Evolutionary conservation across 2,888 invertebrate genomes (phyloP), one percentile per base, ranked within the genome.

Genomic region (Lepetodrilus schrolli): DNA sequence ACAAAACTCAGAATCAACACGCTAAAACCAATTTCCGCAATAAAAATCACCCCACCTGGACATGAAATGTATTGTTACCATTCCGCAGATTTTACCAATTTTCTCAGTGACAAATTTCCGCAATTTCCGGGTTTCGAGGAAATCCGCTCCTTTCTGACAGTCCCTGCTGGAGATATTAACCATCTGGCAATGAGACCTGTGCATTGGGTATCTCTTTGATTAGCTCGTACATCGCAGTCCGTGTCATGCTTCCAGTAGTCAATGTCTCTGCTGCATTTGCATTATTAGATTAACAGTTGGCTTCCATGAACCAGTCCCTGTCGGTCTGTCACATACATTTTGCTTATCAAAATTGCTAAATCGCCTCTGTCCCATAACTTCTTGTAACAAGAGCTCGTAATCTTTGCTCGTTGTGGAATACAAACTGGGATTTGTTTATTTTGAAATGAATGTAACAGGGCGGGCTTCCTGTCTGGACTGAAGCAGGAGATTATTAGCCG

Each of bases 111-210:
- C 58, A 58, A 58, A 58, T 58, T 30, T 58, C 30, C 58, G 34
- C 58, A 58, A 58, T 58, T 58, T 58, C 58, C 58, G 26, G n/a
- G 58, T 58, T 23, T 58, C n/a, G 58, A 58, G 58, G 58, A 58
- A 58, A 58, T 58, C 58, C 34, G 26, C 34, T 58, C 58, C 30
- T 30, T 26, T 17, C 10, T 13, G 13, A 13, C 13, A 34, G 58
- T 34, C 58, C 58, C 13, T 58, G 17, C 17, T 23, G n/a, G 2
- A 30, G 58, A 58, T 58, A 58, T 58, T 58, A 58, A 34, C 58
- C 58, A 58, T 58, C 58, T 58, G 58, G 50, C 20, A 30, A 2
- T 4, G 17, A 17, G 26, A 30, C n/a, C 58, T 58, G n/a, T n/a
- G n/a, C 34, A 58, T 34, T 7, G 58, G 58, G 58, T 58, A n/a